These are phyloP conservation scores for Ptiloglossa arizonensis DNA, from an alignment of 1,140 invertebrate genomes.

Conservation along the genomic window DNA sequence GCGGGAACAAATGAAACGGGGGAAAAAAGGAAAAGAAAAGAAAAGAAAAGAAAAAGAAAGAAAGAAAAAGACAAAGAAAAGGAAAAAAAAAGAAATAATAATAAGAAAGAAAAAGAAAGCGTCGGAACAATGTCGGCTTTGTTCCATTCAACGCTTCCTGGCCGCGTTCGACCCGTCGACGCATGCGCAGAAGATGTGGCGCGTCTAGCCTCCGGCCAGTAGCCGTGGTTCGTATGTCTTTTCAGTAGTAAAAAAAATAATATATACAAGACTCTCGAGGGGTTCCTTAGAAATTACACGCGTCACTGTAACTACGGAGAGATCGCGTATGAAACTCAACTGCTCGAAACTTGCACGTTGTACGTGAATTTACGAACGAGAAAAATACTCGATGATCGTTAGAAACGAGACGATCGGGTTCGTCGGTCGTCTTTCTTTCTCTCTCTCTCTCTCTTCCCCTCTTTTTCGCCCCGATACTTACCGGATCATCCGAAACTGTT, in stretches of 20 bases:
- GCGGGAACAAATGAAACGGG: too few relatives aligned
- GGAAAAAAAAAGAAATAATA: background rate
- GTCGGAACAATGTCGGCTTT: conserved; percentile 9
- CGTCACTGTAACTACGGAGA: background rate
- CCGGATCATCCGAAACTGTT: too few relatives aligned
- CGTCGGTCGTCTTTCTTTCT: background rate
- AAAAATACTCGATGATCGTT: too few relatives aligned
- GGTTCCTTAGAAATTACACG: background rate
- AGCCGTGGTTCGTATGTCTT: background rate
- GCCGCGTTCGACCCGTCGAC: background rate
- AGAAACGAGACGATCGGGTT: background rate
- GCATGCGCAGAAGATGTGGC: background rate
- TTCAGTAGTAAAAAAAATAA: conserved; percentile 32
- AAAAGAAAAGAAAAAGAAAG: background rate
- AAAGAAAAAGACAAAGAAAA: background rate
- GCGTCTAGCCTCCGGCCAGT: background rate
- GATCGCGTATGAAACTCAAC: conserved; percentile 8
- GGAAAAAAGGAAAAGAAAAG: too few relatives aligned
- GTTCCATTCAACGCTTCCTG: conserved; percentile 7
- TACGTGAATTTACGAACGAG: too few relatives aligned
- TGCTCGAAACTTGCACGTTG: too few relatives aligned
- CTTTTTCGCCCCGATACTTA: too few relatives aligned
- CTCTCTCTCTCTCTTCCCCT: background rate
- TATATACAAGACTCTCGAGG: conserved; percentile 11
- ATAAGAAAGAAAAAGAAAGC: background rate